Base-by-base conservation (phyloP, 2,888 invertebrate species). In the Peribatodes rhomboidaria region DNA sequence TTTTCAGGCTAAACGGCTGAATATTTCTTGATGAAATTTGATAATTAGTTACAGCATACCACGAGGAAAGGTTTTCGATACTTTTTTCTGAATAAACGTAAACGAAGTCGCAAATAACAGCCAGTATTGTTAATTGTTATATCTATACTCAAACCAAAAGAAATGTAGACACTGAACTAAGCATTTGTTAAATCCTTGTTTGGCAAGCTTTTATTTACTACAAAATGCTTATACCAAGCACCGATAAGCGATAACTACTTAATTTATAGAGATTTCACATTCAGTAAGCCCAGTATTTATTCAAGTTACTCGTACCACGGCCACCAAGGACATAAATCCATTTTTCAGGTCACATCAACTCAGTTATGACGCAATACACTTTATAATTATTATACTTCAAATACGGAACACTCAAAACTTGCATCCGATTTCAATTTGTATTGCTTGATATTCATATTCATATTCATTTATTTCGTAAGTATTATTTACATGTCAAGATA, bases 401-500 rank as follows among this genome's bases (percentile, higher is more conserved):
- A n/a, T n/a, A n/a, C n/a, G n/a, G n/a, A n/a, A n/a, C n/a, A n/a
- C 31, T 42, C 58, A 58, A 55, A 65, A 58, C 65, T 56, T 37
- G 56, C 53, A 42, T 58, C 57, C 58, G 46, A 57, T 60, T 61
- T 44, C 47, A 61, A 63, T 58, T 33, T 44, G 59, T 65, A 65
- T 67, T 60, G 53, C 54, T 33, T 62, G 60, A 57, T 44, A 61
- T n/a, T n/a, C n/a, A n/a, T n/a, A n/a, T n/a, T n/a, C n/a, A n/a
- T n/a, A n/a, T n/a, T n/a, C n/a, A n/a, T n/a, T n/a, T n/a, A n/a
- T n/a, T n/a, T n/a, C n/a, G n/a, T n/a, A n/a, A n/a, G n/a, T n/a
- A n/a, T n/a, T n/a, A n/a, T n/a, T n/a, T n/a, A n/a, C n/a, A n/a
- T n/a, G n/a, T n/a, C n/a, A n/a, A n/a, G n/a, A n/a, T n/a, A n/a